These are phyloP conservation scores for Poeciliopsis turneri DNA, from an alignment of 2,797 vertebrate species.

Conservation along the genomic window DNA sequence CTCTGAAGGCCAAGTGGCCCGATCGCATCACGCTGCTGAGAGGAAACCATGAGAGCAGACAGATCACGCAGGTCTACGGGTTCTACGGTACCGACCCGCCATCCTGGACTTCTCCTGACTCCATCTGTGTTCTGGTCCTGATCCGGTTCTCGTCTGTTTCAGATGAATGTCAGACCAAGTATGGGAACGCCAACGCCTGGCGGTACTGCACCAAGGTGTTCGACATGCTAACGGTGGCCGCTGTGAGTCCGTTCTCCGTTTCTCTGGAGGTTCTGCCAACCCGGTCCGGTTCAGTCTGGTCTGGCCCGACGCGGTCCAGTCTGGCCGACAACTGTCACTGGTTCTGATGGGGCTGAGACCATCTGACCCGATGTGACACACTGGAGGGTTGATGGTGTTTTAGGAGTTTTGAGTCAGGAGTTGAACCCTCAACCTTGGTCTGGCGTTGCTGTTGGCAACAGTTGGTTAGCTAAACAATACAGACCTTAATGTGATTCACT, in stretches of 20 bases:
- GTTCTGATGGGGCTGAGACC: not conserved
- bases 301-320: too few relatives aligned
- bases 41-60: conserved; percentile 96
- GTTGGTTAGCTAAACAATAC: too few relatives aligned
- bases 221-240: conserved; percentile 97
- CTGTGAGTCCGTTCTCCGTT: conserved; percentile 83
- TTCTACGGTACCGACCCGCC: conserved; percentile 88
- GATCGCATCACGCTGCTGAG: conserved; percentile 96
- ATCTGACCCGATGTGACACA: too few relatives aligned
- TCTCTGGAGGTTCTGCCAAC: not conserved
- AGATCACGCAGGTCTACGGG: conserved; percentile 98
- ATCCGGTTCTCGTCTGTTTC: conserved; percentile 31
- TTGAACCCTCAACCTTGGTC: too few relatives aligned
- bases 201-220: conserved; percentile 99
- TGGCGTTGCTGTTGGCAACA: too few relatives aligned
- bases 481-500: too few relatives aligned
- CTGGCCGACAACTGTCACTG: not conserved
- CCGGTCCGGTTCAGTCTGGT: not conserved
- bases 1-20: conserved; percentile 97
- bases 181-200: conserved; percentile 98
- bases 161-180: conserved; percentile 99
- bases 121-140: not conserved
- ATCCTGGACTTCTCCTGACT: not conserved
- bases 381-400: too few relatives aligned
- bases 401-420: too few relatives aligned